A percentile compares a stretch with the other conserved stretches of the same genome.
phyloP scores from a whole-genome alignment of 2,888 invertebrate species.

The Lamproptera curius region DNA sequence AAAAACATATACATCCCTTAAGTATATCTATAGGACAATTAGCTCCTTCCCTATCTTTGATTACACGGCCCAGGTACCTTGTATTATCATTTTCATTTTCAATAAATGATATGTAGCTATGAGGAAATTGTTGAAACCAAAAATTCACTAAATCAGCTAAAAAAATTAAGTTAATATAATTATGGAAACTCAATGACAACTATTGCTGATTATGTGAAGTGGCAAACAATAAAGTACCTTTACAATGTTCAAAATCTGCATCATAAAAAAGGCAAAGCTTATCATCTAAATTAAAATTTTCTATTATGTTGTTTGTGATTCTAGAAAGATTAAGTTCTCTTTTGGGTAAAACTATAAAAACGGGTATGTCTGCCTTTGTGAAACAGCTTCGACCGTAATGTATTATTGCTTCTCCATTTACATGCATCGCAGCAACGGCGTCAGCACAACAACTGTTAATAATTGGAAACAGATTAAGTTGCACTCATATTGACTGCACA shows the following conservation, averaged over 20 bases:
- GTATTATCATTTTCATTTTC: conserved; percentile 41
- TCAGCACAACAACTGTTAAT: conserved; percentile 91
- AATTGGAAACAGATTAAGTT: too few species aligned
- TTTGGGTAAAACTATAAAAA: conserved; percentile 85
- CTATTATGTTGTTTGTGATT: conserved; percentile 32
- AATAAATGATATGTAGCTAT: conserved; percentile 51
- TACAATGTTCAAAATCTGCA: conserved; percentile 80
- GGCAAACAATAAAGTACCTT: conserved; percentile 55
- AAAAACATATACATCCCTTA: conserved; percentile 79
- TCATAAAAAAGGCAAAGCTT: conserved; percentile 82
- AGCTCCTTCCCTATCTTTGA: conserved; percentile 39
- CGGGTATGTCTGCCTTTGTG: conserved; percentile 86
- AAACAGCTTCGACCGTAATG: conserved; percentile 96
- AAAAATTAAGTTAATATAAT: too few species aligned
- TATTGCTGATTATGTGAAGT: too few species aligned
- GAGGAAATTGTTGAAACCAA: conserved; percentile 51
- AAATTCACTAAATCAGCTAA: conserved; percentile 46
- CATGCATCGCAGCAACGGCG: conserved; percentile 93
- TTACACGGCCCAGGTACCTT: conserved; percentile 50
- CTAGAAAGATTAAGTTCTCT: conserved; percentile 70
- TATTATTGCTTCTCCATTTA: conserved; percentile 89
- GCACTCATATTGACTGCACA: too few species aligned
- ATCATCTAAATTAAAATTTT: conserved; percentile 44
- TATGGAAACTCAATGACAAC: too few species aligned
- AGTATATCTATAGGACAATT: conserved; percentile 45